Evolutionary conservation across 2,113 vertebrate species (phyloP), one percentile per base, ranked within the genome.

Genomic region (Nannospalax galili): DNA sequence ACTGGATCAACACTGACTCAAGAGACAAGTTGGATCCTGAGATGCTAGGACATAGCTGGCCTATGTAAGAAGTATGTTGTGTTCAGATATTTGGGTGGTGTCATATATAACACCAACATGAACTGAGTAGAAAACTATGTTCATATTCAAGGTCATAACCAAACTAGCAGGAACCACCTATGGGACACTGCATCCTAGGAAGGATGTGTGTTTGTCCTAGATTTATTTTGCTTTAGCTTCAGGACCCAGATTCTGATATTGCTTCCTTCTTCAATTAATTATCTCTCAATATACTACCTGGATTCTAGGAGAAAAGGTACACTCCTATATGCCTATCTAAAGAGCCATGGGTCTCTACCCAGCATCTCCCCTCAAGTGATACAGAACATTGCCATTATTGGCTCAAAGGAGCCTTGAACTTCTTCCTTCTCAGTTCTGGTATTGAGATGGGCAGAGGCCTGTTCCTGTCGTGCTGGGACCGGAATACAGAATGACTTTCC

Each of bases 101-200:
- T 90, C 70, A 56, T 0, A 96, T 60, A 77, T 11, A 42, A 88
- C 62, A 60, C 56, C 86, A 90, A 88, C 8, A 52, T 70, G 79
- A 96, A 92, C 89, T 26, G 37, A 94, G 73, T 26, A 77, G 92
- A 69, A 93, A 94, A n/a, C 82, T 70, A 69, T 2, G n/a, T 69
- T 35, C 24, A 56, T 12, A 65, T 52, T 93, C 93, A 92, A 88
- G 78, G 91, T 88, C 86, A 93, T 4, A 94, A 86, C 16, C 85
- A 70, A 90, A 75, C 12, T 19, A 69, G 82, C 7, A 96, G 72
- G 85, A 90, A 73, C 81, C 37, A 85, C 45, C 26, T 12, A 72
- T 69, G 80, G 91, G 62, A 86, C 40, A 90, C 64, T n/a, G 65
- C 37, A 70, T 42, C 64, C 70, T 42, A 84, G 85, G 88, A 84